Percentiles rank a stretch among this genome's conserved stretches.
These are phyloP conservation scores for Oceanodroma leucorhoa DNA, from an alignment of 2,797 vertebrate species.

Conservation along the genomic window DNA sequence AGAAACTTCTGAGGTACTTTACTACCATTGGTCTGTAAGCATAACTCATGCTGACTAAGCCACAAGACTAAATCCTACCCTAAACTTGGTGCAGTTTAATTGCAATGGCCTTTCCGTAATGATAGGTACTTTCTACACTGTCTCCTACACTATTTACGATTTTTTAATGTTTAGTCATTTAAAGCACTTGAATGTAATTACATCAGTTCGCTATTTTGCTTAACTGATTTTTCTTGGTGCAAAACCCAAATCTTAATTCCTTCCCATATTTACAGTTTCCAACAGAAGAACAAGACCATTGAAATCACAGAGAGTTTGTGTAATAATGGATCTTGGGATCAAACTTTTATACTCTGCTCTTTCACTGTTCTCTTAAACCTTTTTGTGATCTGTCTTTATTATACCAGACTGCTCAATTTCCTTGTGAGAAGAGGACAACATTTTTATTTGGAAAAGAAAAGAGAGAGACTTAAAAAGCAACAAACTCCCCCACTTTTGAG, in stretches of 20 bases:
- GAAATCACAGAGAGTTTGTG: background rate
- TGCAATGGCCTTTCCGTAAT: background rate
- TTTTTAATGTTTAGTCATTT: background rate
- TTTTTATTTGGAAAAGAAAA: background rate
- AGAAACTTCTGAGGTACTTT: background rate
- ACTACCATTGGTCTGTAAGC: background rate
- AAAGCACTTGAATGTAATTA: background rate
- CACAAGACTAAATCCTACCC: background rate
- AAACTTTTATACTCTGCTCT: background rate
- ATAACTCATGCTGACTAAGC: background rate
- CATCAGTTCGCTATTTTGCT: background rate
- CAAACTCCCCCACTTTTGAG: background rate
- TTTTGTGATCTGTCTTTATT: background rate
- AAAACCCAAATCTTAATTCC: background rate
- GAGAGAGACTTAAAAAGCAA: background rate
- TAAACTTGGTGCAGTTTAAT: background rate
- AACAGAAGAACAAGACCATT: background rate
- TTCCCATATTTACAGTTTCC: background rate
- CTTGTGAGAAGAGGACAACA: background rate
- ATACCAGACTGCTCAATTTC: background rate
- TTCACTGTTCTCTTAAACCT: background rate
- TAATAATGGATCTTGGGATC: background rate
- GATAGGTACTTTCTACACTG: background rate
- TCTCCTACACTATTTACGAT: background rate
- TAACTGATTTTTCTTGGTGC: background rate